These are phyloP conservation scores for Lordiphosa fenestrarum DNA, from an alignment of 2,888 invertebrate genomes.

Conservation along the genomic window DNA sequence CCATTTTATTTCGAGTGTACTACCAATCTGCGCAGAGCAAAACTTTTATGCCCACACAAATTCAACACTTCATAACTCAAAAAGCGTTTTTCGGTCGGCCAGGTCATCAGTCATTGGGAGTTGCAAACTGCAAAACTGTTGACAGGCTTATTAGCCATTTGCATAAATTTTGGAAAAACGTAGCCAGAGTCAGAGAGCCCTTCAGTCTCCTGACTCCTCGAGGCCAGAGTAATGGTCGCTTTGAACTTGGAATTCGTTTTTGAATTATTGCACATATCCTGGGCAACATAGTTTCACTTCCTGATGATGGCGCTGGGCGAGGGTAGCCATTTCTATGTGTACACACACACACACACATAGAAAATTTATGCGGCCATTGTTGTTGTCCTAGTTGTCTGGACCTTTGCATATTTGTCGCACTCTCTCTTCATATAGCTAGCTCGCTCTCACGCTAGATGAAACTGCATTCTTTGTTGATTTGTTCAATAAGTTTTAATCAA, in stretches of 20 bases:
- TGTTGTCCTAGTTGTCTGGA: conserved; percentile 68
- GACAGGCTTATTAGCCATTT: conserved; percentile 76
- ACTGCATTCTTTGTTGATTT: conserved; percentile 33
- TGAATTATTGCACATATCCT: conserved; percentile 77
- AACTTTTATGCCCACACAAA: conserved; percentile 24
- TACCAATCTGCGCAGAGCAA: conserved; percentile 3
- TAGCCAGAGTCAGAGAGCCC: neutral
- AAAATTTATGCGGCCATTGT: conserved; percentile 72
- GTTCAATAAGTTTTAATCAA: conserved; percentile 56
- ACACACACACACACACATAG: conserved; percentile 41
- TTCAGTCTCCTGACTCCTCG: conserved; percentile 5
- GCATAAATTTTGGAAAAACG: conserved; percentile 57
- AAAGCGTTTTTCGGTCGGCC: conserved; percentile 31
- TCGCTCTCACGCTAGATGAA: conserved; percentile 29
- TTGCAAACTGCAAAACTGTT: conserved; percentile 60
- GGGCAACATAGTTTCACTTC: conserved; percentile 75
- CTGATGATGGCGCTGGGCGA: conserved; percentile 27
- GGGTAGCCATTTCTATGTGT: conserved; percentile 59
- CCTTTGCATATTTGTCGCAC: conserved; percentile 70
- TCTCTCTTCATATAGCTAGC: conserved; percentile 34
- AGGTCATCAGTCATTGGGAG: conserved; percentile 40
- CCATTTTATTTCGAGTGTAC: no score
- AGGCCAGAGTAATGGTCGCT: conserved; percentile 73
- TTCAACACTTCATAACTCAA: conserved; percentile 68
- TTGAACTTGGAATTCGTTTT: conserved; percentile 78